Evolutionary conservation across 2,888 invertebrate genomes (phyloP).

Genomic region (Ichneumoninae sp.): DNA sequence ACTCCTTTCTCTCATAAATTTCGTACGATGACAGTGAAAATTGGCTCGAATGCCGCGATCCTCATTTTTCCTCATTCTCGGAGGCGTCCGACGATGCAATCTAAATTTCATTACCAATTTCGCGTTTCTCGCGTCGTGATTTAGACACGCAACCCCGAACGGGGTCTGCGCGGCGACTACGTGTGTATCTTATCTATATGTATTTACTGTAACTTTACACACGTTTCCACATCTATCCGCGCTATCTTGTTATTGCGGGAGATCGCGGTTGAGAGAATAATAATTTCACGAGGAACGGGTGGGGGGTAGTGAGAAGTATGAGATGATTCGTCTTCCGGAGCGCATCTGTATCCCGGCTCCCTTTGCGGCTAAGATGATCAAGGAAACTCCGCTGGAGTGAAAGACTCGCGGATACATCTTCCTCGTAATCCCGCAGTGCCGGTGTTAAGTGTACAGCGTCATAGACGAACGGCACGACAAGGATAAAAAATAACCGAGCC

Average conservation of each 20-base stretch:
- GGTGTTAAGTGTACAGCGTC: background rate
- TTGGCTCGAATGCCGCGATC: background rate
- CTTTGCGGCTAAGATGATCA: slow-evolving; percentile 30
- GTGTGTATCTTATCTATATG: slow-evolving; percentile 13
- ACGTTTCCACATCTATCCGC: slow-evolving; percentile 32
- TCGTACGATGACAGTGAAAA: slow-evolving; percentile 1
- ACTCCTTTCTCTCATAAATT: slow-evolving; percentile 20
- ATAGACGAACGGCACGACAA: background rate
- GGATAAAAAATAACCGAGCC: background rate
- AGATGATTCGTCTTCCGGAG: slow-evolving; percentile 27
- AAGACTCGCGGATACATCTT: slow-evolving; percentile 23
- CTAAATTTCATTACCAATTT: slow-evolving; percentile 47
- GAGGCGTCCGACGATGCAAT: slow-evolving; percentile 24
- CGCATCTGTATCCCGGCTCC: background rate
- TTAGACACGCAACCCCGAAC: slow-evolving; percentile 20
- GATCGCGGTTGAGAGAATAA: slow-evolving; percentile 24
- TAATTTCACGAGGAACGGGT: background rate
- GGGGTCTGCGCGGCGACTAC: background rate
- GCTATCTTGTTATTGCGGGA: slow-evolving; percentile 38
- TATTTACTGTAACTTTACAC: background rate
- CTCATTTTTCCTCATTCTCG: slow-evolving; percentile 34
- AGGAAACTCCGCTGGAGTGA: slow-evolving; percentile 39
- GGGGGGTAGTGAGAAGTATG: slow-evolving; percentile 29
- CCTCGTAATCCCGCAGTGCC: slow-evolving; percentile 9
- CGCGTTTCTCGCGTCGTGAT: slow-evolving; percentile 14